Evolutionary conservation across 2,888 invertebrate species (phyloP).

Genomic region (Amblyjoppa proteus): DNA sequence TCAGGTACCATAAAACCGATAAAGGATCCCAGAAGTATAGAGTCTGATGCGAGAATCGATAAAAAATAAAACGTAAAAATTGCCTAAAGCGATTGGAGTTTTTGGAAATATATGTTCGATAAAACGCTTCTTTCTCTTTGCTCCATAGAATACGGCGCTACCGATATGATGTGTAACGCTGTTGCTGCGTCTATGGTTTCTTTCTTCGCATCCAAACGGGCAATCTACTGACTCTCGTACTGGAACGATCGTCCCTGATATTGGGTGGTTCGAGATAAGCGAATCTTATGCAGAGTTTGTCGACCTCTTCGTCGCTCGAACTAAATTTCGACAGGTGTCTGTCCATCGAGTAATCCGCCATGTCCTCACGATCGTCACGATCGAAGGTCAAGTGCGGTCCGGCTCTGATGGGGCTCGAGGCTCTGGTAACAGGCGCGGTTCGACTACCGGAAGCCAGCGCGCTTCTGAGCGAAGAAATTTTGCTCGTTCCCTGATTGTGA

Average conservation of each 20-base stretch:
- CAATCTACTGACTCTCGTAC: constrained; percentile 75
- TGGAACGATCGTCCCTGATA: constrained; percentile 68
- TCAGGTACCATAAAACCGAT: constrained; percentile 47
- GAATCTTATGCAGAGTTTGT: constrained; percentile 77
- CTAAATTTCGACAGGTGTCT: constrained; percentile 78
- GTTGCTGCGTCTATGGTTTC: constrained; percentile 69
- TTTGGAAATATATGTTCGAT: constrained; percentile 16
- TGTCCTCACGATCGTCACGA: constrained; percentile 65
- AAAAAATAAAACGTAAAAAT: constrained; percentile 17
- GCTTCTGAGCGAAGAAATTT: constrained; percentile 82
- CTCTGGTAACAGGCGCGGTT: constrained; percentile 82
- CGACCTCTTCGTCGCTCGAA: constrained; percentile 82
- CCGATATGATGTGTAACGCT: neutral
- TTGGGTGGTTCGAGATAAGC: constrained; percentile 67
- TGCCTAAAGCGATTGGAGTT: constrained; percentile 5
- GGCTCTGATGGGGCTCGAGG: constrained; percentile 81
- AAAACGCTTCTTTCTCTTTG: neutral
- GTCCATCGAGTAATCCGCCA: constrained; percentile 68
- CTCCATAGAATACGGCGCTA: neutral
- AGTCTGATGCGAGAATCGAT: neutral
- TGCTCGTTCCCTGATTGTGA: constrained; percentile 83
- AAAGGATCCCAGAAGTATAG: constrained; percentile 33
- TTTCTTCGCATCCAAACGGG: constrained; percentile 78
- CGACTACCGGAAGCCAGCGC: constrained; percentile 79
- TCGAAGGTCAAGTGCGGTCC: constrained; percentile 75